Conservation (phyloP, 2,113 vertebrate species). For the Acanthochromis polyacanthus region DNA sequence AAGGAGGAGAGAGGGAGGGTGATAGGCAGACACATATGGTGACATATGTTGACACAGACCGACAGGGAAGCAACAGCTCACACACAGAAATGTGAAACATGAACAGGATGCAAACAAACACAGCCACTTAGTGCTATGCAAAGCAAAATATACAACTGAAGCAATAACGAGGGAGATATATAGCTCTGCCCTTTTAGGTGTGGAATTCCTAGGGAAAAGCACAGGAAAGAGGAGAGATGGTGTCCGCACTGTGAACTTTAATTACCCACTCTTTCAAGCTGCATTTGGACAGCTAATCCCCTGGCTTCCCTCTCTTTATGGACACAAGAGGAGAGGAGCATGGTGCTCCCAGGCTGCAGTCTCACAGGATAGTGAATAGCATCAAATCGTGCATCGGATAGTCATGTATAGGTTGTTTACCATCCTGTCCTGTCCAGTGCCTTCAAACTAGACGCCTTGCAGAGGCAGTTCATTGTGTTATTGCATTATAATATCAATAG, state of each 20-base stretch:
- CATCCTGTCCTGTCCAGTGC: neutral
- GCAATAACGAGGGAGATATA: constrained; percentile 16
- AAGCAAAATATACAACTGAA: constrained; percentile 3
- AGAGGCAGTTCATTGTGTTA: neutral
- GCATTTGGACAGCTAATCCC: constrained; percentile 77
- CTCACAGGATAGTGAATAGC: constrained; percentile 26
- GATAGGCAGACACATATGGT: constrained; percentile 52
- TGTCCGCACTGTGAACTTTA: constrained; percentile 60
- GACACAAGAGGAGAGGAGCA: constrained; percentile 54
- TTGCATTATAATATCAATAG: neutral
- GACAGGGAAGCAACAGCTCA: constrained; percentile 36
- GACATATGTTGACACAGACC: constrained; percentile 58
- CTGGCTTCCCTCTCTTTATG: constrained; percentile 64
- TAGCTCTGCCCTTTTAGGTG: constrained; percentile 36
- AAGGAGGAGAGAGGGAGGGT: constrained; percentile 29
- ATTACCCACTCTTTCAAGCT: constrained; percentile 72
- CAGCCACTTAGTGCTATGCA: constrained; percentile 11
- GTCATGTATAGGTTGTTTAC: constrained; percentile 11
- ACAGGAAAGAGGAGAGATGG: constrained; percentile 35
- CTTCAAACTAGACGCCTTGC: neutral
- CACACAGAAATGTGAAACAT: constrained; percentile 27
- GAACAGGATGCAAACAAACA: constrained; percentile 37
- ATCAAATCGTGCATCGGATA: constrained; percentile 6
- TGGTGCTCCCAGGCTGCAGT: constrained; percentile 54
- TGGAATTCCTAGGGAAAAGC: constrained; percentile 49